These are phyloP conservation scores for Pomacea maculata DNA, from an alignment of 1,140 invertebrate species.

Conservation along the genomic window DNA sequence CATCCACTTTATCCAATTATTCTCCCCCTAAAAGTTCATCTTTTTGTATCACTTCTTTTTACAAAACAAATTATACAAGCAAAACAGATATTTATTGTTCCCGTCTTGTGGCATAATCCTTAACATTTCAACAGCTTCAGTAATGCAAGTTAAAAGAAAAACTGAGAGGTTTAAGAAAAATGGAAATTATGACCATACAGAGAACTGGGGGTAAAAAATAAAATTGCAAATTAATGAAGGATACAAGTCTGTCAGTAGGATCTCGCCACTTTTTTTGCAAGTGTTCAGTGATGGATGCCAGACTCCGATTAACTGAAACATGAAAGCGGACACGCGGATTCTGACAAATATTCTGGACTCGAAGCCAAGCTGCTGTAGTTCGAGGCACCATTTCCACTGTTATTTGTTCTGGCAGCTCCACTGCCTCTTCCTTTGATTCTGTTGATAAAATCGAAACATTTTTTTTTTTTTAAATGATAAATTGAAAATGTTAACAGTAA, in stretches of 20 bases:
- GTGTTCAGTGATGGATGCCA: conserved; percentile 79
- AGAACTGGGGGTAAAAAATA: neutral
- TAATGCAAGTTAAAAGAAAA: neutral
- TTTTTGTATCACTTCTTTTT: too few species aligned
- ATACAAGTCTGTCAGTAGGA: conserved; percentile 70
- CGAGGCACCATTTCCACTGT: conserved; percentile 80
- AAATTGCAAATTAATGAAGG: conserved; percentile 50
- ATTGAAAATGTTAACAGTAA: neutral
- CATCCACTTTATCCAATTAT: too few species aligned
- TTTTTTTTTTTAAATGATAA: conserved; percentile 5
- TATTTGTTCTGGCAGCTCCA: conserved; percentile 83
- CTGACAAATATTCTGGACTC: conserved; percentile 85
- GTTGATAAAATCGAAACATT: conserved; percentile 30
- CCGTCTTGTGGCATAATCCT: neutral
- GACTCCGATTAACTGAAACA: conserved; percentile 79
- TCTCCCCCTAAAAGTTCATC: too few species aligned
- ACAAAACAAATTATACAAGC: too few species aligned
- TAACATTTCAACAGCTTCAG: neutral
- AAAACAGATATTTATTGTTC: too few species aligned
- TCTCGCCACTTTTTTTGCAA: conserved; percentile 81
- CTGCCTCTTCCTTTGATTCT: conserved; percentile 77
- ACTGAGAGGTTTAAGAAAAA: too few species aligned
- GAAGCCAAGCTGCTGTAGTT: conserved; percentile 81
- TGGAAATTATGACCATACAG: too few species aligned
- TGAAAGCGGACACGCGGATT: conserved; percentile 85